Conservation (phyloP, 2,888 invertebrate genomes). For the Sepiola atlantica region DNA sequence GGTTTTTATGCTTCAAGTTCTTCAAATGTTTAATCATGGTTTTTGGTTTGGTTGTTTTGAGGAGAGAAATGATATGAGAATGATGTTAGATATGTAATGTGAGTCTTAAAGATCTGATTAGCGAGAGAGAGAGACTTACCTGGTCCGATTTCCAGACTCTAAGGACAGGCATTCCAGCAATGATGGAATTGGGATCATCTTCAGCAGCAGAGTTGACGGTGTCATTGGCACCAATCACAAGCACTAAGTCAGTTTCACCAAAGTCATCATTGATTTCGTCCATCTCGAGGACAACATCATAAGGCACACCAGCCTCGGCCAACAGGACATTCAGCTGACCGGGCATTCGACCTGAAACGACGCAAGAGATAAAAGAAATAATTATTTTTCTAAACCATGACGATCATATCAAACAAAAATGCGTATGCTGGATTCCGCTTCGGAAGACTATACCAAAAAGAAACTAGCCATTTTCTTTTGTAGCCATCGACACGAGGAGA, state of each 20-base stretch:
- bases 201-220: constrained; percentile 93
- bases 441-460: too few species aligned
- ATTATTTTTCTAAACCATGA: neutral
- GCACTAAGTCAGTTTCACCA: constrained; percentile 86
- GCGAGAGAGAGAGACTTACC: constrained; percentile 75
- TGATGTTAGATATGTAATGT: neutral
- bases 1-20: too few species aligned
- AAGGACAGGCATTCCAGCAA: constrained; percentile 93
- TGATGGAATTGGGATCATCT: constrained; percentile 91
- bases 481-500: too few species aligned
- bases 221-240: constrained; percentile 92
- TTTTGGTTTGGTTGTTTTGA: too few species aligned
- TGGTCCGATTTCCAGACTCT: constrained; percentile 91
- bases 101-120: neutral
- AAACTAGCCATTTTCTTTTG: too few species aligned
- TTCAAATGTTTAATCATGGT: too few species aligned
- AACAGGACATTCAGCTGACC: constrained; percentile 92
- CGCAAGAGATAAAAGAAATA: neutral
- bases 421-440: too few species aligned
- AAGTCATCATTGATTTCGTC: constrained; percentile 93
- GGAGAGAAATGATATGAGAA: too few species aligned
- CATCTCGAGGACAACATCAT: constrained; percentile 92
- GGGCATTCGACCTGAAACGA: constrained; percentile 86
- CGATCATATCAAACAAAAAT: too few species aligned
- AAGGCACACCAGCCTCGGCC: constrained; percentile 94